These are phyloP conservation scores for Silvanus unidentatus DNA, from an alignment of 2,888 invertebrate species.

Conservation along the genomic window DNA sequence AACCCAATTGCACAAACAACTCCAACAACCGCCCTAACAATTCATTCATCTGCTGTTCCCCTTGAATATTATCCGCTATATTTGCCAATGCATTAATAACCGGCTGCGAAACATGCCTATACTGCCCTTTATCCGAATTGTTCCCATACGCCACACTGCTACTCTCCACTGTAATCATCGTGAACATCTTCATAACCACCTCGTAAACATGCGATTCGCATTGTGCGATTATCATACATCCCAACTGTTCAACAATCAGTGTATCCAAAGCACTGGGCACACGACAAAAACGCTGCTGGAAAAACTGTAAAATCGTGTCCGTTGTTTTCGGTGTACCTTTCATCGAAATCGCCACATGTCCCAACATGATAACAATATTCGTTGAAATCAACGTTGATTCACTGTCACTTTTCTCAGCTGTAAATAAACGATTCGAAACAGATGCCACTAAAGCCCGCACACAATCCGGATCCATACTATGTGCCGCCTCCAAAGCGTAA, in stretches of 20 bases:
- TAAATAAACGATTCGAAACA: constrained; percentile 91
- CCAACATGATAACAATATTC: constrained; percentile 95
- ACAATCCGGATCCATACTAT: constrained; percentile 83
- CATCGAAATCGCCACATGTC: constrained; percentile 91
- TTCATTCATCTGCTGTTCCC: constrained; percentile 78
- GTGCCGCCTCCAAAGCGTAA: constrained; percentile 84
- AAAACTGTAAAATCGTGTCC: constrained; percentile 92
- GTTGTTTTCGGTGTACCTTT: constrained; percentile 91
- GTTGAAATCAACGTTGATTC: constrained; percentile 89
- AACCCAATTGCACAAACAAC: constrained; percentile 93
- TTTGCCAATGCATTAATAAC: constrained; percentile 96
- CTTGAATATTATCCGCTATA: constrained; percentile 90
- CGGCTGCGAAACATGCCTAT: constrained; percentile 82
- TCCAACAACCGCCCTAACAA: constrained; percentile 84
- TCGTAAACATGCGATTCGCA: constrained; percentile 81
- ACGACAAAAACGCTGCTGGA: constrained; percentile 91
- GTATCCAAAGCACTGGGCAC: constrained; percentile 89
- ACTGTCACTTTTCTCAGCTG: constrained; percentile 85
- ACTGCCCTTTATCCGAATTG: constrained; percentile 51
- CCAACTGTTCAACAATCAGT: constrained; percentile 93
- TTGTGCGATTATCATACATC: constrained; percentile 95
- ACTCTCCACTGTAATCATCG: constrained; percentile 88
- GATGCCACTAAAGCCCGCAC: constrained; percentile 94
- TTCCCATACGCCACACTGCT: constrained; percentile 70
- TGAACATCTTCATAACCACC: constrained; percentile 97